These are phyloP conservation scores for Anguilla japonica DNA, from an alignment of 2,113 vertebrate genomes.

Conservation along the genomic window DNA sequence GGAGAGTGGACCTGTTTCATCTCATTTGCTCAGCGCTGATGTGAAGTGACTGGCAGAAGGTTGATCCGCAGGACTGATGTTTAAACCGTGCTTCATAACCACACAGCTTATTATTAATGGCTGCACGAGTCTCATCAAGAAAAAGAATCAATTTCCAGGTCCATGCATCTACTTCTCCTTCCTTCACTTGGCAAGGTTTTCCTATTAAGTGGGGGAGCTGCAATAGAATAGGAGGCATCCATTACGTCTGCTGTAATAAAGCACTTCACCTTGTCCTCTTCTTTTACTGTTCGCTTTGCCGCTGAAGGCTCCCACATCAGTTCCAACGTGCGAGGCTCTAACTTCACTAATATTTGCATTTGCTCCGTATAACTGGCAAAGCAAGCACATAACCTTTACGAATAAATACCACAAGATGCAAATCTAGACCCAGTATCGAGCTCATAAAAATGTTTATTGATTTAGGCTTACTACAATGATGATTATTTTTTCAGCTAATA, in stretches of 20 bases:
- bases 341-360: not conserved
- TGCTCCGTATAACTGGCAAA: not conserved
- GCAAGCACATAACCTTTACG: not conserved
- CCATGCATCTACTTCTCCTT: slow-evolving; percentile 30
- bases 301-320: not conserved
- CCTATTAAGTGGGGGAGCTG: slow-evolving; percentile 40
- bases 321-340: not conserved
- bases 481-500: not conserved
- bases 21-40: slow-evolving; percentile 17
- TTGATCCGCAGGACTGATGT: slow-evolving; percentile 31
- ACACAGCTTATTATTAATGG: slow-evolving; percentile 51
- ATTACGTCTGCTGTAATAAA: slow-evolving; percentile 49
- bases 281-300: slow-evolving; percentile 24
- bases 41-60: slow-evolving; percentile 24
- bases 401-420: not conserved
- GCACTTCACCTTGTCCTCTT: slow-evolving; percentile 47
- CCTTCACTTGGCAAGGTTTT: slow-evolving; percentile 39
- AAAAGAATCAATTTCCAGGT: slow-evolving; percentile 28
- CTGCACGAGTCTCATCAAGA: slow-evolving; percentile 29
- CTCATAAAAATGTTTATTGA: not conserved
- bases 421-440: not conserved
- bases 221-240: slow-evolving; percentile 47
- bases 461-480: not conserved
- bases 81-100: slow-evolving; percentile 38
- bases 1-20: not conserved